Conservation (phyloP, 1,140 invertebrate genomes). For the Rhyzopertha dominica region DNA sequence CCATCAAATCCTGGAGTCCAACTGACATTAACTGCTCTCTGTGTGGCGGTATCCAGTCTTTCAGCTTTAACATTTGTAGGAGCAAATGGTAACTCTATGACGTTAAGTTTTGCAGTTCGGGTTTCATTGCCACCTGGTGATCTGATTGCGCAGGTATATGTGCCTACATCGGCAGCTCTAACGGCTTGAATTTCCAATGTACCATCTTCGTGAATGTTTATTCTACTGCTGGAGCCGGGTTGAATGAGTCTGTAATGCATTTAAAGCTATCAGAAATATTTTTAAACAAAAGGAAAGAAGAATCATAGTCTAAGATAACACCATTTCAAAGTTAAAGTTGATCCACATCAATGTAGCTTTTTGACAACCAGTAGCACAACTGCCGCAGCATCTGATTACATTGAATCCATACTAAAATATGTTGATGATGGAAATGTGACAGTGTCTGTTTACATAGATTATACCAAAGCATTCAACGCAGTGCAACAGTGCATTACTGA, state of each 20-base stretch:
- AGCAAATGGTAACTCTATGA: constrained; percentile 90
- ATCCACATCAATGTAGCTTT: no score
- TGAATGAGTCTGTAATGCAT: constrained; percentile 61
- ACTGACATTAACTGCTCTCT: constrained; percentile 77
- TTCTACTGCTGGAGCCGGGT: constrained; percentile 56
- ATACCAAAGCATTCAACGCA: no score
- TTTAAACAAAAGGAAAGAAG: no score
- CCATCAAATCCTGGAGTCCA: constrained; percentile 97
- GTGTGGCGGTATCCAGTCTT: constrained; percentile 55
- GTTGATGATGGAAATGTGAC: no score
- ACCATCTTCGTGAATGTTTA: constrained; percentile 69
- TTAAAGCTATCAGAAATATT: no score
- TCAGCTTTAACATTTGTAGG: constrained; percentile 80
- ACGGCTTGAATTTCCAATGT: constrained; percentile 77
- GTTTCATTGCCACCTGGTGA: constrained; percentile 91
- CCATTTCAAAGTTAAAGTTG: no score
- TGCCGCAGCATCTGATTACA: no score
- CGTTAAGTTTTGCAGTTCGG: constrained; percentile 72
- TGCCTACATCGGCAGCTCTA: constrained; percentile 74
- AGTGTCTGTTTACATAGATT: no score
- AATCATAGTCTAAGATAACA: no score
- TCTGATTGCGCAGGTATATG: constrained; percentile 74
- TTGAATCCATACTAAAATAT: no score
- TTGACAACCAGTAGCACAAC: no score
- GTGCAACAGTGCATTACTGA: no score